phyloP scores from a whole-genome alignment of 2,113 vertebrate species.

The Pandion haliaetus region DNA sequence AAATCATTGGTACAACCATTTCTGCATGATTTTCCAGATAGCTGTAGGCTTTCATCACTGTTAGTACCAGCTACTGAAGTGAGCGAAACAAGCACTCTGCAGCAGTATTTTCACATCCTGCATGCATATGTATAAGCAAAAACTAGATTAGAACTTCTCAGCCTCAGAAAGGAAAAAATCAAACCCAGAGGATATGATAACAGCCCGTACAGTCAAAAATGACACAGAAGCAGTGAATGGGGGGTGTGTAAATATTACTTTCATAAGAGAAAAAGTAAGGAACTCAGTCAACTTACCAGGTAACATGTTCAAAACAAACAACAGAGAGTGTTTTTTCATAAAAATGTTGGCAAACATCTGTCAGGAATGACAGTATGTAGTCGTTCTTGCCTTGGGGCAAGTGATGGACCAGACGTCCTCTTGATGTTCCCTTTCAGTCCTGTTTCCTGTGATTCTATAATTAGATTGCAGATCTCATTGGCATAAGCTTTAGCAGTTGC shows the following conservation, averaged over 20 bases:
- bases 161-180: neutral
- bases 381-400: neutral
- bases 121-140: neutral
- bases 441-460: neutral
- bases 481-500: neutral
- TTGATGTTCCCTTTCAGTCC: neutral
- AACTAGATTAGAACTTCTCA: neutral
- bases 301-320: neutral
- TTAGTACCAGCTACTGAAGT: neutral
- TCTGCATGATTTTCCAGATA: neutral
- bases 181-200: neutral
- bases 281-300: neutral
- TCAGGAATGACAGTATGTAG: neutral
- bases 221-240: neutral
- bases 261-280: no score
- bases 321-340: neutral
- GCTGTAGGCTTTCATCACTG: neutral
- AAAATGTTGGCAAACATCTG: neutral
- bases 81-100: neutral
- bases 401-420: neutral
- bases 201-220: neutral
- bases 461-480: neutral
- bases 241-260: neutral
- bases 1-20: neutral
- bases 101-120: neutral